A percentile compares a stretch with the other conserved stretches of the same genome.
Conservation (phyloP, 2,888 invertebrate species). For the Parelbella ahira region DNA sequence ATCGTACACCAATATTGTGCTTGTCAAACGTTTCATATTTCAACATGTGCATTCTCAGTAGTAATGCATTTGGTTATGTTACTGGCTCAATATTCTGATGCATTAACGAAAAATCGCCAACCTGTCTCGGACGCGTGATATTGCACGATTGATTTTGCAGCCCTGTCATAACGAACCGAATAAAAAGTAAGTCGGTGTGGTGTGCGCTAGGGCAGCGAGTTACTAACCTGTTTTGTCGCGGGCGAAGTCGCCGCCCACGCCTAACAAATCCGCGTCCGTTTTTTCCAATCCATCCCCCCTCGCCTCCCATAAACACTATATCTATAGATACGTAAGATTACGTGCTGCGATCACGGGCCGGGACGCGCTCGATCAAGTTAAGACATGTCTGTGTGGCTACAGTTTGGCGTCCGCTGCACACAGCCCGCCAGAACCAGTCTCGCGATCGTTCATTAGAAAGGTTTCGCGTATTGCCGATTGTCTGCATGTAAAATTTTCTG, state of each 20-base stretch:
- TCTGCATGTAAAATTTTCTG: constrained; percentile 9
- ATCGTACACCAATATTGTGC: constrained; percentile 10
- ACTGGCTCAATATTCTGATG: too few relatives aligned
- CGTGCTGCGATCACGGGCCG: constrained; percentile 29
- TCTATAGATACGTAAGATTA: constrained; percentile 18
- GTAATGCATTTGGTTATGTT: too few relatives aligned
- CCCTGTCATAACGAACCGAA: constrained; percentile 63
- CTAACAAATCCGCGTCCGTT: constrained; percentile 72
- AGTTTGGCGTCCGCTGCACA: constrained; percentile 32
- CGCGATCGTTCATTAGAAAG: constrained; percentile 31
- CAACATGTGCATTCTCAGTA: neutral
- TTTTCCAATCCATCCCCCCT: constrained; percentile 40
- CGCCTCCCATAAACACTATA: constrained; percentile 29
- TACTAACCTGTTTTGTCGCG: constrained; percentile 69
- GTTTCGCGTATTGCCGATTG: constrained; percentile 30
- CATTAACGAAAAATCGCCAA: too few relatives aligned
- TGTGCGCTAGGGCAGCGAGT: constrained; percentile 54
- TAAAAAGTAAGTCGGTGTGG: constrained; percentile 53
- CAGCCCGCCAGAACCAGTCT: constrained; percentile 32
- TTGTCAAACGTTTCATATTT: constrained; percentile 12
- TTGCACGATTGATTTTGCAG: constrained; percentile 38
- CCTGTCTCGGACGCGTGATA: constrained; percentile 6
- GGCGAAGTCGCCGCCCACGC: constrained; percentile 63
- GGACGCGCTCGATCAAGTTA: constrained; percentile 57
- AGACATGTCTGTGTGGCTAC: constrained; percentile 45